Percentiles rank a stretch among this genome's conserved stretches.
These are phyloP conservation scores for Gambelia wislizenii DNA, from an alignment of 2,797 vertebrate species.

Conservation along the genomic window DNA sequence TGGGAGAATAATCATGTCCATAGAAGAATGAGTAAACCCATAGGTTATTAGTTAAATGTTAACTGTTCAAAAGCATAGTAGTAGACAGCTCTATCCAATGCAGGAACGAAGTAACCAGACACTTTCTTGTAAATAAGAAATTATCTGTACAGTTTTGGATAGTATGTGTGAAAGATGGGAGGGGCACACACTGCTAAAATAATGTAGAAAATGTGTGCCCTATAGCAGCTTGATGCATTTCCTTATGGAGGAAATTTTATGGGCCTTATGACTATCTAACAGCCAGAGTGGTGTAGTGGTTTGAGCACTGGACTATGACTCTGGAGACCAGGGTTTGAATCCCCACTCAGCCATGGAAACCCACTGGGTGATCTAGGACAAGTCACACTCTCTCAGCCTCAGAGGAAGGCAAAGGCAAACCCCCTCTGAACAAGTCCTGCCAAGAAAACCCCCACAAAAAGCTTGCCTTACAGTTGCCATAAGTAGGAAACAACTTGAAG, in stretches of 20 bases:
- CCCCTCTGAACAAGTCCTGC: no score
- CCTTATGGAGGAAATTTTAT: not conserved
- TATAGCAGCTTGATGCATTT: not conserved
- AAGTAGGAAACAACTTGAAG: no score
- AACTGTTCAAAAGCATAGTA: not conserved
- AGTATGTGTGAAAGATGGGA: not conserved
- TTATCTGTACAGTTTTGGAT: constrained; percentile 7
- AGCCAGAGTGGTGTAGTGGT: no score
- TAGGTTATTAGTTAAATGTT: not conserved
- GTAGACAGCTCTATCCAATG: not conserved
- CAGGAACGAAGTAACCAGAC: not conserved
- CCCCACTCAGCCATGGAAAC: no score
- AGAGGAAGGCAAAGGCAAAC: no score
- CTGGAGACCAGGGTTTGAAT: no score
- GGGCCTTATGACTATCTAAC: not conserved
- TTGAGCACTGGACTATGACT: no score
- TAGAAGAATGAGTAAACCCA: not conserved
- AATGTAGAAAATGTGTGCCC: not conserved
- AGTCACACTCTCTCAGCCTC: no score
- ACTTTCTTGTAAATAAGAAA: constrained; percentile 10
- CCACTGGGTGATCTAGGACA: no score
- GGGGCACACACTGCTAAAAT: not conserved
- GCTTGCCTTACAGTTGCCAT: no score
- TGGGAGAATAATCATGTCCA: not conserved
- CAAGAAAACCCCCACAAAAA: no score